Evolutionary conservation across 2,113 vertebrate species (phyloP).

Genomic region (Pseudonaja textilis): DNA sequence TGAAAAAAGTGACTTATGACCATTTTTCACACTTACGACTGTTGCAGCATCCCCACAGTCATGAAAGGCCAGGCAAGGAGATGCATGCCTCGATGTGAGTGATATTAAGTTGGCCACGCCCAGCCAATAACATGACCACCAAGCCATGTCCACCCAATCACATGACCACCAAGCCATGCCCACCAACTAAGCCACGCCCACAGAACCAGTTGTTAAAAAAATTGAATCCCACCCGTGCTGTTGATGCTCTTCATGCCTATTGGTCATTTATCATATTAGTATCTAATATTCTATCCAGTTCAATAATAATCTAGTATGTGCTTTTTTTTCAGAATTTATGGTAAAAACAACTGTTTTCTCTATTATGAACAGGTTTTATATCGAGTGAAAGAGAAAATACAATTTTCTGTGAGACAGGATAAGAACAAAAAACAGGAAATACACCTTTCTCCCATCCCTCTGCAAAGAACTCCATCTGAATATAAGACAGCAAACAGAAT

Average conservation of each 20-base stretch:
- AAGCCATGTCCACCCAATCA: too few species aligned
- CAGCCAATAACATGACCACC: too few species aligned
- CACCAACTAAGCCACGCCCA: too few species aligned
- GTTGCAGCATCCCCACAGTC: too few species aligned
- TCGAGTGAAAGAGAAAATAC: constrained; percentile 87
- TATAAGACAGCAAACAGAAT: constrained; percentile 79
- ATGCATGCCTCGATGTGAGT: too few species aligned
- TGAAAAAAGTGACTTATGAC: too few species aligned
- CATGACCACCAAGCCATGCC: too few species aligned
- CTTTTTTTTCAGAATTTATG: neutral
- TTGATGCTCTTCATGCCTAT: neutral
- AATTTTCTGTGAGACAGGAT: constrained; percentile 81
- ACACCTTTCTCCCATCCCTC: constrained; percentile 73
- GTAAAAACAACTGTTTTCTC: constrained; percentile 38
- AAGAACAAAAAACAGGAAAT: constrained; percentile 84
- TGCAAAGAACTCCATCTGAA: constrained; percentile 70
- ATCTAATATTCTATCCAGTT: neutral
- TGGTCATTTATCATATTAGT: neutral
- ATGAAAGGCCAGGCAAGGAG: too few species aligned
- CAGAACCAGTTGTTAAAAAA: too few species aligned
- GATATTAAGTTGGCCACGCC: too few species aligned
- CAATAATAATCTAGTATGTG: neutral
- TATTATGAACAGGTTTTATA: constrained; percentile 83
- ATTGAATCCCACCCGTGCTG: too few species aligned
- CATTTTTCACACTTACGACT: too few species aligned